Conservation (phyloP, 2,113 vertebrate species). For the Emydocephalus ijimae region DNA sequence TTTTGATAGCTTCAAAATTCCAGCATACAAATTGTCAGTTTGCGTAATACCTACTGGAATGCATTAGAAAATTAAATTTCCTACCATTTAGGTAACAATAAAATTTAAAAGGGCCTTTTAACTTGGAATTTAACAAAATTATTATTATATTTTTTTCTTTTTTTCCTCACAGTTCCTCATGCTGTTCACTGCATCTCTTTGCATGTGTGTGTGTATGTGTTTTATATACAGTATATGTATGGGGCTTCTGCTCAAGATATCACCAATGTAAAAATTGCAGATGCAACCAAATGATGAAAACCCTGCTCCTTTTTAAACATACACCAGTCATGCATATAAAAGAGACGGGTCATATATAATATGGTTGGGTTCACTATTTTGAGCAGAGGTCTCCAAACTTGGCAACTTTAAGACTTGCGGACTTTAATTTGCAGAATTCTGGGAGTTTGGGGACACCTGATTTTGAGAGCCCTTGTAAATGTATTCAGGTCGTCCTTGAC, state of each 20-base stretch:
- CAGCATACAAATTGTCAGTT: conserved; percentile 35
- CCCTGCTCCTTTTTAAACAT: background rate
- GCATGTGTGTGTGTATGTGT: background rate
- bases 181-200: background rate
- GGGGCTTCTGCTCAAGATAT: background rate
- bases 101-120: background rate
- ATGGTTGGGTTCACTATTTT: background rate
- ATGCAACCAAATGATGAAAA: background rate
- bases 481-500: background rate
- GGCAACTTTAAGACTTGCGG: no score
- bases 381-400: no score
- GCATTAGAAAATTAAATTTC: background rate
- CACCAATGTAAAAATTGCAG: background rate
- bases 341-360: background rate
- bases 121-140: background rate
- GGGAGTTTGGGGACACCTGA: no score
- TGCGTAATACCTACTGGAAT: background rate
- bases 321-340: background rate
- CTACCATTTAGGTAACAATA: background rate
- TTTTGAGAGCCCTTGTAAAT: background rate
- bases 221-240: background rate
- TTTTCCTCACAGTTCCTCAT: background rate
- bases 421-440: no score
- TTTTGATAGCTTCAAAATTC: conserved; percentile 25
- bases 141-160: background rate